Conservation (phyloP, 1,140 invertebrate species). For the Cherax destructor region DNA sequence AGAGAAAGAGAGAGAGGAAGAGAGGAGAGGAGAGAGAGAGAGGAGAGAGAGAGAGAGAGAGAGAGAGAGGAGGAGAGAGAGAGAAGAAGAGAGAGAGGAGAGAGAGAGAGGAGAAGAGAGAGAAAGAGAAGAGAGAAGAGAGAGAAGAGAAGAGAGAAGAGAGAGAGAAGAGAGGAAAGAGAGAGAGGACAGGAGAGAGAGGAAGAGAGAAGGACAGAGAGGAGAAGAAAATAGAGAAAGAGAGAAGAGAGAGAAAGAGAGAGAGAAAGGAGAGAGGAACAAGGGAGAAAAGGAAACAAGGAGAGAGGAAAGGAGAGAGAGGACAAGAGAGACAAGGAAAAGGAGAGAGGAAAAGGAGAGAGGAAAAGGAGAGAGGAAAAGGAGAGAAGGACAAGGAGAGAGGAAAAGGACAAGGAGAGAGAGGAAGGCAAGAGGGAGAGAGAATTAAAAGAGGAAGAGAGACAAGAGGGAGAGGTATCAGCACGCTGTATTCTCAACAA, state of each 20-base stretch:
- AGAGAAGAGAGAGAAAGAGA: too few relatives aligned
- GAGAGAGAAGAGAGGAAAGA: background rate
- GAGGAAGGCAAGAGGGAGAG: too few relatives aligned
- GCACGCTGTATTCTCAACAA: background rate
- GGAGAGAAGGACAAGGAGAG: background rate
- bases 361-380: background rate
- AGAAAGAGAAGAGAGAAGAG: background rate
- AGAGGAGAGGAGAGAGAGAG: too few relatives aligned
- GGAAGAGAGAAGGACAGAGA: background rate
- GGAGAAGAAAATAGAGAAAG: background rate
- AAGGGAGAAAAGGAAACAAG: background rate
- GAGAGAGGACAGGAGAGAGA: background rate
- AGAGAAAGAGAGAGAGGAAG: too few relatives aligned
- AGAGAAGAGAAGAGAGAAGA: background rate
- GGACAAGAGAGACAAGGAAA: background rate
- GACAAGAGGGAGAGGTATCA: background rate
- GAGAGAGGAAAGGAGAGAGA: background rate
- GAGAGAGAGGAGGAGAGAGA: constrained; percentile 14
- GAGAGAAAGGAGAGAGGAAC: background rate
- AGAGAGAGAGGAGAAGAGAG: too few relatives aligned
- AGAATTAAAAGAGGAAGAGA: too few relatives aligned
- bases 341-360: background rate
- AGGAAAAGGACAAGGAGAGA: too few relatives aligned
- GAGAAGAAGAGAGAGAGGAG: constrained; percentile 40
- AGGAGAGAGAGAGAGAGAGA: too few relatives aligned